phyloP scores from a whole-genome alignment of 2,797 vertebrate genomes.

The Tangara arthus region DNA sequence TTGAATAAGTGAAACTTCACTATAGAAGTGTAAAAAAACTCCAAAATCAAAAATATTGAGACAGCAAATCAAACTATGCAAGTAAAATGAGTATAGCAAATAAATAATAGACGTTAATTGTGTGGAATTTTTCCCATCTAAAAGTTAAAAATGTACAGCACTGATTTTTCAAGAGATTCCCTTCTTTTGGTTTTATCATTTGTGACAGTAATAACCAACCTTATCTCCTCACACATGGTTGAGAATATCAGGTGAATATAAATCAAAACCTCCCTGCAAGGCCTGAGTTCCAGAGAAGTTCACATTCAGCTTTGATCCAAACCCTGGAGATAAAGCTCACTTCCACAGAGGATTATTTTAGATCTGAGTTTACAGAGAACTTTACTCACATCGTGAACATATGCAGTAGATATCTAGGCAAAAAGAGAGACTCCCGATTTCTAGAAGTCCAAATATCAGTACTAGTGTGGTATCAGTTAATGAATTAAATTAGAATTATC shows the following conservation, averaged over 20 bases:
- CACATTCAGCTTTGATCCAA: not conserved
- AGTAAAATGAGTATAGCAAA: not conserved
- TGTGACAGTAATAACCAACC: not conserved
- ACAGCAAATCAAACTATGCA: not conserved
- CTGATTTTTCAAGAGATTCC: not conserved
- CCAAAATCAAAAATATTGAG: not conserved
- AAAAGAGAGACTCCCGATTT: not conserved
- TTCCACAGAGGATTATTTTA: not conserved
- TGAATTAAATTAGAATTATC: not conserved
- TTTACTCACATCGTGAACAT: not conserved
- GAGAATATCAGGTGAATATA: not conserved
- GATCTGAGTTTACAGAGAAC: not conserved
- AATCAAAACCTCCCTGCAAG: not conserved
- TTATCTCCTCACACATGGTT: not conserved
- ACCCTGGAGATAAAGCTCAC: not conserved
- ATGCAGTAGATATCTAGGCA: not conserved
- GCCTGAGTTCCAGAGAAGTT: not conserved
- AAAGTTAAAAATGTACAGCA: not conserved
- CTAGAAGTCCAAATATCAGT: not conserved
- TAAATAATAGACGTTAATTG: not conserved
- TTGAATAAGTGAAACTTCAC: constrained; percentile 5
- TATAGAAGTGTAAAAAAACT: not conserved
- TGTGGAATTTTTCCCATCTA: not conserved
- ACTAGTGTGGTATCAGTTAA: not conserved
- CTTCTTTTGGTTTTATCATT: not conserved